phyloP scores from a whole-genome alignment of 1,140 invertebrate species.

The Nephotettix cincticeps region DNA sequence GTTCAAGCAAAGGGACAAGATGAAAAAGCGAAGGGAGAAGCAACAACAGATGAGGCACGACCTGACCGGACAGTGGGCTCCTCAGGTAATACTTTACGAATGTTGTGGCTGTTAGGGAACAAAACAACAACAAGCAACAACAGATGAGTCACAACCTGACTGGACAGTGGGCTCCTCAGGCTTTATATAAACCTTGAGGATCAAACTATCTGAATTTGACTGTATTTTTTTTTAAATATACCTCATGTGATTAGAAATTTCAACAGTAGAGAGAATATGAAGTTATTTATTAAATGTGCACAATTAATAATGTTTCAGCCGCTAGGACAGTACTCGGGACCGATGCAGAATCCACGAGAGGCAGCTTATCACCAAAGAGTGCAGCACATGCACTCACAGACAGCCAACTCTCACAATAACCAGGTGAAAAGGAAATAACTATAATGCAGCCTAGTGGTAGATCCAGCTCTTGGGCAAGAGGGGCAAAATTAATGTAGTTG shows the following conservation, averaged over 20 bases:
- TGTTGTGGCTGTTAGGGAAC: too few relatives aligned
- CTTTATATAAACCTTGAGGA: too few relatives aligned
- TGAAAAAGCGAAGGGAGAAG: constrained; percentile 56
- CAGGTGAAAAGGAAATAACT: too few relatives aligned
- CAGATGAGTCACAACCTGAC: constrained; percentile 51
- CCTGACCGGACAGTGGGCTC: constrained; percentile 71
- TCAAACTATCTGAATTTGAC: too few relatives aligned
- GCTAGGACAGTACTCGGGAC: constrained; percentile 36
- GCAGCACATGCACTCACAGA: constrained; percentile 52
- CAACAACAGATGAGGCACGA: constrained; percentile 46
- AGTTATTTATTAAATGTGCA: too few relatives aligned
- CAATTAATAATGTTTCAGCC: constrained; percentile 37
- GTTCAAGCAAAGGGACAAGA: constrained; percentile 77
- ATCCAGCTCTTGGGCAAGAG: too few relatives aligned
- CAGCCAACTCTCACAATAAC: neutral
- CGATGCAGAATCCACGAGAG: constrained; percentile 63
- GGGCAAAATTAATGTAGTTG: too few relatives aligned
- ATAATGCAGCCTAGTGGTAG: too few relatives aligned
- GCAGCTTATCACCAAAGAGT: constrained; percentile 68
- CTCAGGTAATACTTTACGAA: constrained; percentile 48
- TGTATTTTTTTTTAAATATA: too few relatives aligned
- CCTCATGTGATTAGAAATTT: too few relatives aligned
- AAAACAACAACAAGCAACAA: too few relatives aligned
- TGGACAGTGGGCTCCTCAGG: constrained; percentile 71
- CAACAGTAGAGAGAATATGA: too few relatives aligned